Evolutionary conservation across 2,888 invertebrate genomes (phyloP).

Genomic region (Timandra comae): DNA sequence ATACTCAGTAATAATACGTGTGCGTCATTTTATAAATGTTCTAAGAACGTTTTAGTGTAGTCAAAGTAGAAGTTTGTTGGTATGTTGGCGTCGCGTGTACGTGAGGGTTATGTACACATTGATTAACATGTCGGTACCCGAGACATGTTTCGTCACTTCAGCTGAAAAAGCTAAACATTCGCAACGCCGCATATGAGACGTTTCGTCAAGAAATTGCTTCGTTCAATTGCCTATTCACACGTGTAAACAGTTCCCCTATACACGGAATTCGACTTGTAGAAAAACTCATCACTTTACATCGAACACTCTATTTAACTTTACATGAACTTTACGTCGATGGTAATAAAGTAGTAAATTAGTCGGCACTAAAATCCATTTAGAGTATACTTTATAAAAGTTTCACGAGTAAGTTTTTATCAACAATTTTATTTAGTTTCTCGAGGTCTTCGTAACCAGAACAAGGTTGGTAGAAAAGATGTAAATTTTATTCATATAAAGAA

Average conservation of each 20-base stretch:
- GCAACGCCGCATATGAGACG: constrained; percentile 17
- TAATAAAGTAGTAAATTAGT: too few relatives aligned
- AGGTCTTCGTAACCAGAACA: constrained; percentile 23
- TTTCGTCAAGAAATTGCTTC: constrained; percentile 33
- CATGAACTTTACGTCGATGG: too few relatives aligned
- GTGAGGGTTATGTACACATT: constrained; percentile 58
- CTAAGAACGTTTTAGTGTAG: too few relatives aligned
- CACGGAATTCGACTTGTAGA: constrained; percentile 16
- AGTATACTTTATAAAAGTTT: constrained; percentile 8
- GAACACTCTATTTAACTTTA: too few relatives aligned
- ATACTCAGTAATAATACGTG: too few relatives aligned
- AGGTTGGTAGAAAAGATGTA: constrained; percentile 35
- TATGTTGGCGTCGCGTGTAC: constrained; percentile 22
- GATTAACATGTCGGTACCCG: constrained; percentile 23
- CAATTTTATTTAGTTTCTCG: constrained; percentile 19
- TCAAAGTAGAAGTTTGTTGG: too few relatives aligned
- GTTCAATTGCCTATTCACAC: constrained; percentile 23
- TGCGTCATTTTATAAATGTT: background rate
- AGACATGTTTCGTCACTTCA: constrained; percentile 69
- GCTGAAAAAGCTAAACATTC: constrained; percentile 46
- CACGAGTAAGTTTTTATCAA: constrained; percentile 16
- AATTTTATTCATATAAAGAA: constrained; percentile 46
- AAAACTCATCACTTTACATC: too few relatives aligned
- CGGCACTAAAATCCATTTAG: too few relatives aligned
- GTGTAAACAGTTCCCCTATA: constrained; percentile 36